phyloP scores from a whole-genome alignment of 2,888 invertebrate species.

The Orthosia gothica region DNA sequence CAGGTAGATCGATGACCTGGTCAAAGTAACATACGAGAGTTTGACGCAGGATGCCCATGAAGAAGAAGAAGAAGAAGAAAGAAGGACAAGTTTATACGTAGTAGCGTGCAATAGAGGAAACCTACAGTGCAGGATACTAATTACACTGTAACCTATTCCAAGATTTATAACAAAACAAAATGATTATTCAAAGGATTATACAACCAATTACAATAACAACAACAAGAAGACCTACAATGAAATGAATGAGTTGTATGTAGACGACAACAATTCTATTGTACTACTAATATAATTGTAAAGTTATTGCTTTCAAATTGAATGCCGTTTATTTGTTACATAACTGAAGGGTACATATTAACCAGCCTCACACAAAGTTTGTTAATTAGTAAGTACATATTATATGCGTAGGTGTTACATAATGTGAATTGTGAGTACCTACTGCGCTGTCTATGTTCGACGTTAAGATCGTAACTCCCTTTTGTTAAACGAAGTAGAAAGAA shows the following conservation, averaged over 20 bases:
- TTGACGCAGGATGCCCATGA: too few relatives aligned
- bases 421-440: neutral
- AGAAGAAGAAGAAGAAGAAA: too few relatives aligned
- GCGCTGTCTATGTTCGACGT: neutral
- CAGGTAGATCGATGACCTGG: neutral
- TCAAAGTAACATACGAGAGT: too few relatives aligned
- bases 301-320: slow-evolving; percentile 32
- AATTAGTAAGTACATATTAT: slow-evolving; percentile 29
- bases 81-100: too few relatives aligned
- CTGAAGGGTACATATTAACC: slow-evolving; percentile 2
- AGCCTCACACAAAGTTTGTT: slow-evolving; percentile 12
- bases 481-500: neutral
- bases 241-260: neutral
- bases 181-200: neutral
- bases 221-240: slow-evolving; percentile 17
- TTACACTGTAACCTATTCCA: neutral
- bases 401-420: slow-evolving; percentile 18
- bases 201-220: neutral
- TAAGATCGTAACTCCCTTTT: neutral
- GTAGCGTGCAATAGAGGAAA: neutral
- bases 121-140: neutral
- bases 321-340: slow-evolving; percentile 31
- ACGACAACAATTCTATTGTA: slow-evolving; percentile 40
- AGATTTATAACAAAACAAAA: neutral
- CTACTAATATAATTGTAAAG: slow-evolving; percentile 9